Evolutionary conservation across 2,888 invertebrate species (phyloP).

Genomic region (Lottia gigantea): DNA sequence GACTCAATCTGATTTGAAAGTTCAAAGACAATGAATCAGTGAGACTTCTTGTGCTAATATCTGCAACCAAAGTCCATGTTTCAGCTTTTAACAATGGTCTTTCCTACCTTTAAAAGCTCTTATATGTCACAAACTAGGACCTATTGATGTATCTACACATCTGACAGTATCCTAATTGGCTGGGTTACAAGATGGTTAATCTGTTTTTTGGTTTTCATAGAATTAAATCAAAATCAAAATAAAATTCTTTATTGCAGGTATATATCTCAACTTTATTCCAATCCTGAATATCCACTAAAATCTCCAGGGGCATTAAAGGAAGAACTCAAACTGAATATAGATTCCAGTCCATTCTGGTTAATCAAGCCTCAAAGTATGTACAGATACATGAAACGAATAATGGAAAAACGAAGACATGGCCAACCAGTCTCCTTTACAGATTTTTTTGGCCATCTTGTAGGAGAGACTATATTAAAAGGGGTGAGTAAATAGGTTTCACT

Average conservation of each 20-base stretch:
- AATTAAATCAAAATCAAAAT: too few species aligned
- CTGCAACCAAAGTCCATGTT: too few species aligned
- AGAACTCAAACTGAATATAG: slow-evolving; percentile 63
- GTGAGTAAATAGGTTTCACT: slow-evolving; percentile 45
- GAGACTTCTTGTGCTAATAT: too few species aligned
- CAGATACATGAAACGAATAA: slow-evolving; percentile 58
- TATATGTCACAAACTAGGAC: too few species aligned
- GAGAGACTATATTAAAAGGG: slow-evolving; percentile 67
- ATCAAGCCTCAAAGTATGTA: slow-evolving; percentile 58
- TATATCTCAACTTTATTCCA: slow-evolving; percentile 68
- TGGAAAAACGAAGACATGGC: slow-evolving; percentile 64
- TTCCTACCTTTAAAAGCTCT: too few species aligned
- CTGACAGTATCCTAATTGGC: too few species aligned
- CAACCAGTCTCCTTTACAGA: slow-evolving; percentile 71
- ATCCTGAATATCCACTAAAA: slow-evolving; percentile 67
- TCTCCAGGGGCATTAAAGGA: slow-evolving; percentile 62
- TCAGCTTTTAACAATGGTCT: not conserved
- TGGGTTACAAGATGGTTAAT: too few species aligned
- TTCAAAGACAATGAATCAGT: too few species aligned
- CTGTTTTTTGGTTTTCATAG: too few species aligned
- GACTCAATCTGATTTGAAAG: too few species aligned
- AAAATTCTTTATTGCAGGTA: slow-evolving; percentile 57
- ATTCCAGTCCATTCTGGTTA: slow-evolving; percentile 63
- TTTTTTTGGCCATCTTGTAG: slow-evolving; percentile 69
- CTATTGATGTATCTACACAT: too few species aligned